A percentile compares a stretch with the other conserved stretches of the same genome.
Conservation (phyloP, 2,113 vertebrate genomes). For the Hemichromis elongatus region DNA sequence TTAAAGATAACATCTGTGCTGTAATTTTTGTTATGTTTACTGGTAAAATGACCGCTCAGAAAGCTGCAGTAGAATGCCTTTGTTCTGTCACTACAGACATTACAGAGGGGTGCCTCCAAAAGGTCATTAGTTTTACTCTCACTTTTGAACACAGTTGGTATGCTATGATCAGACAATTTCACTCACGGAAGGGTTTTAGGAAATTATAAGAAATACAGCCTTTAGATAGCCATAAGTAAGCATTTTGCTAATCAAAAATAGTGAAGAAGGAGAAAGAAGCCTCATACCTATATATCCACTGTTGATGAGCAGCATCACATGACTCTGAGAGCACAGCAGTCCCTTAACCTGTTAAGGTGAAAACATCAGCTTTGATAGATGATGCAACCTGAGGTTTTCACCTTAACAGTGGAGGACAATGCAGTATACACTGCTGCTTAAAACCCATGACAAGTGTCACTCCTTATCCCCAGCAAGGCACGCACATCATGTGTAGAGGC, state of each 20-base stretch:
- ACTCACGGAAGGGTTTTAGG: neutral
- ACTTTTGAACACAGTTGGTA: neutral
- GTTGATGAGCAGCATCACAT: constrained; percentile 20
- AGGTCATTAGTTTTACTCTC: neutral
- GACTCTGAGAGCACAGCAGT: constrained; percentile 42
- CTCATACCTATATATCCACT: neutral
- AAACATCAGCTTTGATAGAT: constrained; percentile 30
- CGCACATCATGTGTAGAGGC: neutral
- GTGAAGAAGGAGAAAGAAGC: neutral
- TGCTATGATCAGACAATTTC: neutral
- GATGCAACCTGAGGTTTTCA: constrained; percentile 17
- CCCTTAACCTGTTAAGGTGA: neutral
- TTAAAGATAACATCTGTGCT: neutral
- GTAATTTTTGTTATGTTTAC: neutral
- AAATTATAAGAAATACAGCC: neutral
- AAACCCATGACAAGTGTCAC: neutral
- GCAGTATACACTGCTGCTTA: neutral
- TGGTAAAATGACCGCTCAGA: neutral
- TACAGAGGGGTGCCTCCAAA: neutral
- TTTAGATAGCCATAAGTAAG: neutral
- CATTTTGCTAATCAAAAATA: neutral
- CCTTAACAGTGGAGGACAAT: neutral
- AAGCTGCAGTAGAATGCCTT: neutral
- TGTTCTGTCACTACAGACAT: neutral
- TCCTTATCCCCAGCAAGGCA: constrained; percentile 19